These are phyloP conservation scores for Psittacus erithacus DNA, from an alignment of 2,113 vertebrate genomes.

Conservation along the genomic window DNA sequence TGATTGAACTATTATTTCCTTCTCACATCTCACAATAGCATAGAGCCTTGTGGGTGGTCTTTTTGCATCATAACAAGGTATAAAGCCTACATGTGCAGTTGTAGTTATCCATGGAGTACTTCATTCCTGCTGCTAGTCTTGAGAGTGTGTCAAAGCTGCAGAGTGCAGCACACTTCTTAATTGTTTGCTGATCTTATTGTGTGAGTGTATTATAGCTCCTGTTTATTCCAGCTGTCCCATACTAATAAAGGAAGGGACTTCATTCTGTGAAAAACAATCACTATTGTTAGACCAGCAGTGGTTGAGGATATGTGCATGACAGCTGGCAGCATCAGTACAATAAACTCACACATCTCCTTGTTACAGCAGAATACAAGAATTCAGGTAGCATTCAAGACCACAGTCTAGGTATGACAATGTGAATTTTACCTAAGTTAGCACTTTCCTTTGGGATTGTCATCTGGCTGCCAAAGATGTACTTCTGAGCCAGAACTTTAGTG, in stretches of 20 bases:
- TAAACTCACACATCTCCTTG: background rate
- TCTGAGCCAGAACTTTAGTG: background rate
- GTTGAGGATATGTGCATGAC: background rate
- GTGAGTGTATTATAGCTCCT: background rate
- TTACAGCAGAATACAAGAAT: background rate
- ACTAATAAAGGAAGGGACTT: background rate
- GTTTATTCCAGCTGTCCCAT: background rate
- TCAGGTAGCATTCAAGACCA: background rate
- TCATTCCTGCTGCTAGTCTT: background rate
- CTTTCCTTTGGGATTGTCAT: background rate
- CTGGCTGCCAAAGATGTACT: background rate
- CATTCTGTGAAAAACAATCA: background rate
- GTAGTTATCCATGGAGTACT: background rate
- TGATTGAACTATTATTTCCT: background rate
- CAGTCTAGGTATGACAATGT: background rate
- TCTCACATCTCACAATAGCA: background rate
- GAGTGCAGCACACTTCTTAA: background rate
- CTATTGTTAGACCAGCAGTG: background rate
- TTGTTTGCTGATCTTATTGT: background rate
- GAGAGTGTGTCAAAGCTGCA: background rate
- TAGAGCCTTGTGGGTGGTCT: background rate
- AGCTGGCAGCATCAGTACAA: background rate
- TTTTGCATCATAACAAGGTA: background rate
- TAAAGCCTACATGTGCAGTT: background rate
- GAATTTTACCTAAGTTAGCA: background rate